phyloP scores from a whole-genome alignment of 2,113 vertebrate species.

The Rhinichthys klamathensis region DNA sequence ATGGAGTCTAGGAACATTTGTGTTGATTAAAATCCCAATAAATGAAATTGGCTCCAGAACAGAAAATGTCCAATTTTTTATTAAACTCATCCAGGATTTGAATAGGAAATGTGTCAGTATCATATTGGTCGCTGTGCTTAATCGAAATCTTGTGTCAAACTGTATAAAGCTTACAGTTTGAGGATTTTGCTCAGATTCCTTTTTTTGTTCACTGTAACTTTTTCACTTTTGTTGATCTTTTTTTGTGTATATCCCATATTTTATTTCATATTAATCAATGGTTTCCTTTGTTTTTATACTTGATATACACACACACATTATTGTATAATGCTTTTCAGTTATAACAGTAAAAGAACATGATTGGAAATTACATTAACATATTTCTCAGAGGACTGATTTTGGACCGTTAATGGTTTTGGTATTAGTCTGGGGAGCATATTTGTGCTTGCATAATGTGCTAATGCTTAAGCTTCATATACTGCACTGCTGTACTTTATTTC shows the following conservation, averaged over 20 bases:
- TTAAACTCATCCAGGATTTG: neutral
- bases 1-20: neutral
- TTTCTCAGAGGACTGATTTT: neutral
- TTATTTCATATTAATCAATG: neutral
- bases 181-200: neutral
- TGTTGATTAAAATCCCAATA: neutral
- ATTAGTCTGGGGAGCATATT: conserved; percentile 5
- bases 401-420: neutral
- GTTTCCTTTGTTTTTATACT: neutral
- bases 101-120: neutral
- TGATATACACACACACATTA: neutral
- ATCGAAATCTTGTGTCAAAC: neutral
- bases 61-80: neutral
- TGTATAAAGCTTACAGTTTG: neutral
- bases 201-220: neutral
- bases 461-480: conserved; percentile 15
- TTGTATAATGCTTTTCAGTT: neutral
- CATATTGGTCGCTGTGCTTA: neutral
- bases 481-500: neutral
- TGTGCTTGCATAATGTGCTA: conserved; percentile 26
- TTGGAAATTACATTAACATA: neutral
- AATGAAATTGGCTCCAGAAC: neutral
- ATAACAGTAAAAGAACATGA: conserved; percentile 8
- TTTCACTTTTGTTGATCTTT: neutral
- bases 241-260: neutral